These are phyloP conservation scores for Cheilosia vulpina DNA, from an alignment of 2,888 invertebrate species.

Conservation along the genomic window DNA sequence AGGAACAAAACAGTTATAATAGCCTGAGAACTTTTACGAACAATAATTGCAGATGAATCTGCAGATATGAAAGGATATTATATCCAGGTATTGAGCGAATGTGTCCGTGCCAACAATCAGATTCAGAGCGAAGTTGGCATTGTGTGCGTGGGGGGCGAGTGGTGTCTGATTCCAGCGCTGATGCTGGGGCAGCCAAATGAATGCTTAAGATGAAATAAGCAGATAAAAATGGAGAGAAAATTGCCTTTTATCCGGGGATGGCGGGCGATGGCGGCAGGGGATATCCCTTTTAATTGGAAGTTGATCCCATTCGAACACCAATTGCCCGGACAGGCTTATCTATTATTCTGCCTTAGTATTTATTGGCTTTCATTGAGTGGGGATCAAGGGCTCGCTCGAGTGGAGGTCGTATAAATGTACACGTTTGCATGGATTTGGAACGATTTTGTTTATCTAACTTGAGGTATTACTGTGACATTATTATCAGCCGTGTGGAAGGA, in stretches of 20 bases:
- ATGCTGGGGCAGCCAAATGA: slow-evolving; percentile 28
- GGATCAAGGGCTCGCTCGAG: slow-evolving; percentile 44
- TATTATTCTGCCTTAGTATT: slow-evolving; percentile 67
- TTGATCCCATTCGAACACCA: slow-evolving; percentile 74
- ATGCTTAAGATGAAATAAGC: slow-evolving; percentile 70
- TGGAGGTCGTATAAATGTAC: slow-evolving; percentile 25
- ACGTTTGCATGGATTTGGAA: slow-evolving; percentile 49
- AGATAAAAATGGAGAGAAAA: slow-evolving; percentile 71
- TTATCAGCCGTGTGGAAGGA: neutral
- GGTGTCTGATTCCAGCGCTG: neutral
- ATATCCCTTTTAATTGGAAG: slow-evolving; percentile 75
- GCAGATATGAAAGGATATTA: slow-evolving; percentile 58
- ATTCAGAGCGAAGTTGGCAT: slow-evolving; percentile 29
- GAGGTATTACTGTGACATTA: slow-evolving; percentile 29
- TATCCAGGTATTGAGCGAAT: slow-evolving; percentile 53
- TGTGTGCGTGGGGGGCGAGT: slow-evolving; percentile 3
- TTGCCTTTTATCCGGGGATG: slow-evolving; percentile 56
- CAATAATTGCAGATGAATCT: slow-evolving; percentile 73
- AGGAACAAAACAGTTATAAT: slow-evolving; percentile 57
- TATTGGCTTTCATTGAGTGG: slow-evolving; percentile 66
- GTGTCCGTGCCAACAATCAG: slow-evolving; percentile 67
- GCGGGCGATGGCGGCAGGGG: slow-evolving; percentile 9
- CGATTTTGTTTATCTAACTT: slow-evolving; percentile 35
- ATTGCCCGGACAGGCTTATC: slow-evolving; percentile 75
- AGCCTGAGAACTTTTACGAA: slow-evolving; percentile 65